A percentile compares a stretch with the other conserved stretches of the same genome.
Conservation (phyloP, 2,113 vertebrate species). For the Hydrochoerus hydrochaeris region DNA sequence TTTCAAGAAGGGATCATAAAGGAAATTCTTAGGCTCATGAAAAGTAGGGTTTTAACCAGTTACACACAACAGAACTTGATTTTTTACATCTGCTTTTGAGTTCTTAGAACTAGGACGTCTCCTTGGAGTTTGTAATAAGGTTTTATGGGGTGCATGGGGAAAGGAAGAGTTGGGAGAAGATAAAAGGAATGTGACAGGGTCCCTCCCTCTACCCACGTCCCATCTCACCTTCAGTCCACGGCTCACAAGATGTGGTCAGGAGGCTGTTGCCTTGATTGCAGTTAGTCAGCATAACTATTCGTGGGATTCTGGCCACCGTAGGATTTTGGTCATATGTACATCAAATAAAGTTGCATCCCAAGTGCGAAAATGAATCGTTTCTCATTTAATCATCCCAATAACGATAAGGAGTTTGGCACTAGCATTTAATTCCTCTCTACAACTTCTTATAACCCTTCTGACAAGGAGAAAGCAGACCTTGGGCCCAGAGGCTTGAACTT, state of each 20-base stretch:
- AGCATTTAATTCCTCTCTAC: background rate
- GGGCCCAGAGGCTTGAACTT: background rate
- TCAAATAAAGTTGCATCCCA: background rate
- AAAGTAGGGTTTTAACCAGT: background rate
- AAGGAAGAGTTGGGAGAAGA: background rate
- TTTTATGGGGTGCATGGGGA: background rate
- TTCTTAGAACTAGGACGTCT: constrained; percentile 3
- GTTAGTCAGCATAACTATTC: background rate
- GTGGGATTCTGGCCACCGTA: background rate
- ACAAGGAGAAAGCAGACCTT: background rate
- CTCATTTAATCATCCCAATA: background rate
- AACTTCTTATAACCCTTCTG: background rate
- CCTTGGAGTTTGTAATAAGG: background rate
- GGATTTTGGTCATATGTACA: background rate
- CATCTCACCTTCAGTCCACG: background rate
- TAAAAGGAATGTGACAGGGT: background rate
- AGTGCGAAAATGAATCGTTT: background rate
- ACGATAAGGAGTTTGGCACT: background rate
- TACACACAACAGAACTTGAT: background rate
- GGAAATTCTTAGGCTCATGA: background rate
- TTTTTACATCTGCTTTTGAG: background rate
- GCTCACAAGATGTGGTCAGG: background rate
- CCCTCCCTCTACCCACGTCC: background rate
- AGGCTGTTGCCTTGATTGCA: background rate
- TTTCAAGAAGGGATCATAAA: background rate